Evolutionary conservation across 1,140 invertebrate genomes (phyloP).

Genomic region (Plutomurus gul): DNA sequence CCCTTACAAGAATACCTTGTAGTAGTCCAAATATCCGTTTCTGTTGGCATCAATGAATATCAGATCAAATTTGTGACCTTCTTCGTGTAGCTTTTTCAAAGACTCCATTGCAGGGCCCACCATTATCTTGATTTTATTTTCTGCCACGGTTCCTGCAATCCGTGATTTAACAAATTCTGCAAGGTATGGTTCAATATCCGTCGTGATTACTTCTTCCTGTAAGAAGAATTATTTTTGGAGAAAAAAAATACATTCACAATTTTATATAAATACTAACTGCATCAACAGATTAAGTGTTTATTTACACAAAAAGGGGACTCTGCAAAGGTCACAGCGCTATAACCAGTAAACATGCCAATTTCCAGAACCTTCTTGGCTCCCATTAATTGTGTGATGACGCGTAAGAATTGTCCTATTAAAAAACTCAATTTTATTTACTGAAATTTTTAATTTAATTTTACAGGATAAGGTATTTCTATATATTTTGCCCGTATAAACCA

Average conservation of each 20-base stretch:
- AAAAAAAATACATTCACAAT: too few relatives aligned
- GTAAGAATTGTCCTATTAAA: slow-evolving; percentile 38
- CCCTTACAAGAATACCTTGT: too few relatives aligned
- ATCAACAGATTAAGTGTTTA: too few relatives aligned
- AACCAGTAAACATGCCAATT: slow-evolving; percentile 50
- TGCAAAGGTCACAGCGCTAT: slow-evolving; percentile 43
- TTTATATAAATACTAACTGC: too few relatives aligned
- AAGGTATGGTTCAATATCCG: slow-evolving; percentile 45
- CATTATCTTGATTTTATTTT: slow-evolving; percentile 43
- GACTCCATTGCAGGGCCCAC: slow-evolving; percentile 43
- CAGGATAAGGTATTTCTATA: too few relatives aligned
- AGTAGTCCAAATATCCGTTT: slow-evolving; percentile 45
- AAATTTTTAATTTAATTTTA: too few relatives aligned
- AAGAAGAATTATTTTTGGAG: too few relatives aligned
- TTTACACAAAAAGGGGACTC: slow-evolving; percentile 36
- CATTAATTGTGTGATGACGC: slow-evolving; percentile 27
- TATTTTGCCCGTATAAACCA: too few relatives aligned
- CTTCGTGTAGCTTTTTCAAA: slow-evolving; percentile 23
- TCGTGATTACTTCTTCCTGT: slow-evolving; percentile 27
- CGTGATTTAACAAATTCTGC: slow-evolving; percentile 39
- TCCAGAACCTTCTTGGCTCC: slow-evolving; percentile 40
- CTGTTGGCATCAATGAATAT: slow-evolving; percentile 52
- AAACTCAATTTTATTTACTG: too few relatives aligned
- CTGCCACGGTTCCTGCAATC: slow-evolving; percentile 36
- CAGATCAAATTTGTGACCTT: slow-evolving; percentile 44